Evolutionary conservation across 2,888 invertebrate genomes (phyloP).

Genomic region (Apamea anceps): DNA sequence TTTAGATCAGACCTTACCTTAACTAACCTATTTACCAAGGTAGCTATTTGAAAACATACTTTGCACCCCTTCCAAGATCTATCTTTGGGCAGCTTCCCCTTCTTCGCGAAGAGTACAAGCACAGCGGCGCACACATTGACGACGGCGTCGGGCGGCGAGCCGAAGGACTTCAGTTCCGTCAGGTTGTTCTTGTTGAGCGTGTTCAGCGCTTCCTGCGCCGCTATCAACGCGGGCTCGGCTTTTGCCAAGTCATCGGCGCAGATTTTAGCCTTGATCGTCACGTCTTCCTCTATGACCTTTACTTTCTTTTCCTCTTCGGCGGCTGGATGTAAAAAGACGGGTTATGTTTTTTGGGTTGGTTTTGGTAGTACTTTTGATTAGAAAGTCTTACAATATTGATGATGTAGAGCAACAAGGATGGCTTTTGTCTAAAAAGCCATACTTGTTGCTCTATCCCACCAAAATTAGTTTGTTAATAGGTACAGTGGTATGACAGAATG

Average conservation of each 20-base stretch:
- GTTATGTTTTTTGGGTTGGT: not conserved
- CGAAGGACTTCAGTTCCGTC: constrained; percentile 98
- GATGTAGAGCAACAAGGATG: not conserved
- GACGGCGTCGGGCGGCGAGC: constrained; percentile 97
- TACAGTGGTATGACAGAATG: not conserved
- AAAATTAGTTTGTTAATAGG: too few species aligned
- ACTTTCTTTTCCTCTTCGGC: constrained; percentile 97
- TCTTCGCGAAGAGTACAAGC: constrained; percentile 95
- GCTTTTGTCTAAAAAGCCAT: too few species aligned
- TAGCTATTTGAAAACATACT: constrained; percentile 72
- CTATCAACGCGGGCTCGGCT: constrained; percentile 97
- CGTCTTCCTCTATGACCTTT: constrained; percentile 96
- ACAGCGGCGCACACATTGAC: constrained; percentile 97
- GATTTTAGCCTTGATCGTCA: constrained; percentile 95
- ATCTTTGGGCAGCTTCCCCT: constrained; percentile 97
- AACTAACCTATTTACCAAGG: not conserved
- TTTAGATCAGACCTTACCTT: not conserved
- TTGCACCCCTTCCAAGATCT: constrained; percentile 98
- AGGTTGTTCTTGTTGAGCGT: constrained; percentile 98
- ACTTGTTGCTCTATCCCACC: too few species aligned
- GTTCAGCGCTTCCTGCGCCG: constrained; percentile 97
- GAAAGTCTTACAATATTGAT: not conserved
- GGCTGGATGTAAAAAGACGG: constrained; percentile 78
- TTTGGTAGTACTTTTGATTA: not conserved
- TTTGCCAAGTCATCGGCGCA: constrained; percentile 97